These are phyloP conservation scores for Diloba caeruleocephala DNA, from an alignment of 2,888 invertebrate genomes.

Conservation along the genomic window DNA sequence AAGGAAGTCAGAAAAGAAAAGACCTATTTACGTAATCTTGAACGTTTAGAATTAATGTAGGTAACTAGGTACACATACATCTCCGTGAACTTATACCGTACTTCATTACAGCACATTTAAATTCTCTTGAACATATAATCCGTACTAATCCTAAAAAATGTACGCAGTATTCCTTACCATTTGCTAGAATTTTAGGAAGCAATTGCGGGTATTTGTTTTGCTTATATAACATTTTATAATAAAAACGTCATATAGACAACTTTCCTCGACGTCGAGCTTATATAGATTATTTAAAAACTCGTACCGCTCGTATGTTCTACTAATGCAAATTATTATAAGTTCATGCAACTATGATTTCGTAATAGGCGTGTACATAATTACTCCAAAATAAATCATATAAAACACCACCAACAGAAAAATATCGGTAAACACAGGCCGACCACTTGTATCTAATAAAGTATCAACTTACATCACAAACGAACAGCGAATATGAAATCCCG, in stretches of 20 bases:
- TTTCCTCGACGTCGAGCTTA: constrained; percentile 5
- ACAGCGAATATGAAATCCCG: constrained; percentile 45
- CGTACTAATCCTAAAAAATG: constrained; percentile 39
- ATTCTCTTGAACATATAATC: constrained; percentile 45
- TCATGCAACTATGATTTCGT: too few relatives aligned
- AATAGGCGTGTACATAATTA: too few relatives aligned
- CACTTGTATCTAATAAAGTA: constrained; percentile 55
- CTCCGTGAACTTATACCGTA: constrained; percentile 32
- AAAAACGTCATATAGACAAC: constrained; percentile 20
- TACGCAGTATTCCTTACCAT: constrained; percentile 30
- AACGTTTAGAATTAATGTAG: constrained; percentile 15
- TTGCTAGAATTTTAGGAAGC: constrained; percentile 31
- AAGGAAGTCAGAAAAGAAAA: constrained; percentile 13
- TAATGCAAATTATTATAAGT: too few relatives aligned
- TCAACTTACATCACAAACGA: constrained; percentile 66
- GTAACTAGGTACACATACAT: constrained; percentile 4
- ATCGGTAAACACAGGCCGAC: constrained; percentile 46
- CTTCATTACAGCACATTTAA: constrained; percentile 45
- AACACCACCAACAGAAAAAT: constrained; percentile 14
- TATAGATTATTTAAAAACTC: constrained; percentile 26
- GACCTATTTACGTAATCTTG: constrained; percentile 41
- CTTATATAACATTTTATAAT: constrained; percentile 39
- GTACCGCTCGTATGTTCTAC: too few relatives aligned
- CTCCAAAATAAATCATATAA: constrained; percentile 3
- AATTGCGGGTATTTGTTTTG: constrained; percentile 24